Percentiles rank a stretch among this genome's conserved stretches.
Conservation (phyloP, 2,113 vertebrate genomes). For the Picathartes gymnocephalus region DNA sequence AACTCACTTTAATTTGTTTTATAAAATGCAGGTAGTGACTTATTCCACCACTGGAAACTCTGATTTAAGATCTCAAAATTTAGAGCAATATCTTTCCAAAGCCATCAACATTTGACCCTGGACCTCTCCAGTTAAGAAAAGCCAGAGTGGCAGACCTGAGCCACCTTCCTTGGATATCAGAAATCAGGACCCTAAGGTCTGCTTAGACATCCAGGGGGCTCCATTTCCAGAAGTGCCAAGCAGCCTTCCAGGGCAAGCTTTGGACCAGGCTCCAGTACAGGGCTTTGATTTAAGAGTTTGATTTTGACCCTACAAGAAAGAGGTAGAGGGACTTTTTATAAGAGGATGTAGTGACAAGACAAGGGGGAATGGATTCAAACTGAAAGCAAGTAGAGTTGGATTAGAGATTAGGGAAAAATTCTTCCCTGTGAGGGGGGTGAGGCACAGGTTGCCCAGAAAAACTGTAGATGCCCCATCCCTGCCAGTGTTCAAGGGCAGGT, state of each 20-base stretch:
- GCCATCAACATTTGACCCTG: not conserved
- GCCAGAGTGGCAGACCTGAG: not conserved
- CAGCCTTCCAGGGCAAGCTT: not conserved
- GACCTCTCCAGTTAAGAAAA: not conserved
- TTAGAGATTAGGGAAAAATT: not conserved
- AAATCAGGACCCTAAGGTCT: fast-evolving
- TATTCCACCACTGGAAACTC: not conserved
- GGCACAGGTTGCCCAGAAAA: not conserved
- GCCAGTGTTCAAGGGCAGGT: not conserved
- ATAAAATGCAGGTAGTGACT: not conserved
- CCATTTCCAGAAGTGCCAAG: not conserved
- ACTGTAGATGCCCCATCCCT: not conserved
- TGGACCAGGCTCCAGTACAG: not conserved
- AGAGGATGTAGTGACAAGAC: not conserved
- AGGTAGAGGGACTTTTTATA: not conserved
- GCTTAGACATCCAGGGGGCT: not conserved
- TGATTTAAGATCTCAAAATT: not conserved
- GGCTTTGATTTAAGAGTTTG: not conserved
- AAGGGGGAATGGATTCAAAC: not conserved
- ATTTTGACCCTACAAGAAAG: not conserved
- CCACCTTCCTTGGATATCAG: not conserved
- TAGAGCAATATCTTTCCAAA: not conserved
- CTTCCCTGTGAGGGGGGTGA: not conserved
- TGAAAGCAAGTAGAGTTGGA: not conserved
- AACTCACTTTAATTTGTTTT: not conserved